Evolutionary conservation across 2,888 invertebrate species (phyloP), one percentile per base, ranked within the genome.

Genomic region (Brachycybe producta): DNA sequence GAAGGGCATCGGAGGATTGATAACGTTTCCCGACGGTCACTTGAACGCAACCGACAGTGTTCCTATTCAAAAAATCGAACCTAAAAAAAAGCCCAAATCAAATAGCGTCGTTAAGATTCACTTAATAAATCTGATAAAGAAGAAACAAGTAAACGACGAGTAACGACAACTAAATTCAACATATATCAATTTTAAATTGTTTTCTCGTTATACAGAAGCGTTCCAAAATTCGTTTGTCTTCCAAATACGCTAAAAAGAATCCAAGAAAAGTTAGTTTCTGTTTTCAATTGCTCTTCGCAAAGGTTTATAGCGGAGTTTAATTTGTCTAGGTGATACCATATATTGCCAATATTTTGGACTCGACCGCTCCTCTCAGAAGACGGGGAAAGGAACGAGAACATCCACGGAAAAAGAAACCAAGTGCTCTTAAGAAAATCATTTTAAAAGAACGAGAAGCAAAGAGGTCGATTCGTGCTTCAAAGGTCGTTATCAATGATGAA

Each of bases 351-450:
- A 54, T 56, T 5, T 47, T 67, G 13, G 70, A 70, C 56, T 59
- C 66, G 8, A 63, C 61, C 36, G 67, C 66, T 17, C 69, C 69
- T 1, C 48, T 53, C 3, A 43, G 57, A n/a, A 67, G 67, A 53
- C 57, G 72, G 49, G 73, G 73, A 1, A 73, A 73, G 60, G 71
- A 72, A 49, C 57, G 70, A 34, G 69, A 70, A 55, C 61, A 58
- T 23, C 67, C 69, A 8, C 66, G 64, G 57, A 57, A 61, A 24
- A 72, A 71, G 56, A 69, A 68, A 56, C 67, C 67, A 5, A 67
- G 68, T 43, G 64, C 65, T 5, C 56, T 73, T 46, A 71, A 70
- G 57, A 69, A 69, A 60, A 67, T 67, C 5, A 60, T 60, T 43
- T 45, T 61, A 23, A 46, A 44, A n/a, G 47, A 46, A 45, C 41